Evolutionary conservation across 2,888 invertebrate genomes (phyloP), one percentile per base, ranked within the genome.

Genomic region (Leptinotarsa rubiginosa): DNA sequence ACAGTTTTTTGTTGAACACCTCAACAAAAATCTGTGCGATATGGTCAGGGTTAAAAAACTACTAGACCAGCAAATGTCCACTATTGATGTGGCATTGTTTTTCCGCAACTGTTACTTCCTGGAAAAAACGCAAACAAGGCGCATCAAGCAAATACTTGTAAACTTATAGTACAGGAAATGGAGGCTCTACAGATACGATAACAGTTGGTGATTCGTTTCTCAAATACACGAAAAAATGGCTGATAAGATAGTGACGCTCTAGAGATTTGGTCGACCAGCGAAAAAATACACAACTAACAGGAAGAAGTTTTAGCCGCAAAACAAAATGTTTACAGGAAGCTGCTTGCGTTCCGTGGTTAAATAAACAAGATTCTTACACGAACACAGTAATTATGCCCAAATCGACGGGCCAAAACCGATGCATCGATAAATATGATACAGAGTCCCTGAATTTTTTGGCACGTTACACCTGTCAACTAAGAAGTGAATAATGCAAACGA

Each of bases 71-170:
- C 62, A 62, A 16, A n/a, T 41, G 16, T 62, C 16, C 25, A 16
- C 4, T 2, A 59, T 20, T 59, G 52, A 52, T 52, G 18, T 12
- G 62, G 41, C 56, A 56, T 62, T 62, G 59, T 49, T 47, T 69
- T 69, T 62, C 31, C 62, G 69, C 56, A 62, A 62, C 18, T 47
- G 5, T 31, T 10, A 69, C 69, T 69, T 69, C 59, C 69, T 54
- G 31, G 12, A 69, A 54, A 47, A 62, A 69, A 62, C 7, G 20
- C 18, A n/a, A 25, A 54, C 41, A 12, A 47, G 22, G 62, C 69
- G 49, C 10, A 69, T 59, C 41, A 15, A 31, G 15, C 25, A 31
- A 31, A 62, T 13, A 31, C 16, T 62, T 4, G 12, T 25, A 3
- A 25, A 25, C 15, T 13, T 15, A 15, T 7, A 62, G 31, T 62